Conservation (phyloP, 2,888 invertebrate genomes). For the Orgyia antiqua region DNA sequence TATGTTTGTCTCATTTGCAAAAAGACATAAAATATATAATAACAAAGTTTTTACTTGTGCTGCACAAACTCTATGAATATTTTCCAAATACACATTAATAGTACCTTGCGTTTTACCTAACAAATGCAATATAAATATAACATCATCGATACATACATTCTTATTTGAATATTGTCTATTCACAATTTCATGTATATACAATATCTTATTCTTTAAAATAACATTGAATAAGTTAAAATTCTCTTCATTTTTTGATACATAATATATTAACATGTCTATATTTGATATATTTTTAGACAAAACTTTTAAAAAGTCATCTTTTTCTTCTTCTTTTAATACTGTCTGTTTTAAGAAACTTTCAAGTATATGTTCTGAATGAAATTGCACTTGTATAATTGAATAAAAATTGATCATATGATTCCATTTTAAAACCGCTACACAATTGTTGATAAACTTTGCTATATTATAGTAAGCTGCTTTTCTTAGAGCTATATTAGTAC, state of each 20-base stretch:
- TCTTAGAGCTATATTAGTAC: slow-evolving; percentile 54
- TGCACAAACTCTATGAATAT: slow-evolving; percentile 23
- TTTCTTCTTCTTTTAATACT: slow-evolving; percentile 20
- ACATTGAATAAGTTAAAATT: slow-evolving; percentile 31
- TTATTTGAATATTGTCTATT: slow-evolving; percentile 53
- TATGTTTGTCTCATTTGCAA: slow-evolving; percentile 35
- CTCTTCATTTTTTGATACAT: slow-evolving; percentile 33
- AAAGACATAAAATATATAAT: slow-evolving; percentile 38
- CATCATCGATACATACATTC: slow-evolving; percentile 40
- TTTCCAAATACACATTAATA: slow-evolving; percentile 9
- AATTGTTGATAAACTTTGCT: slow-evolving; percentile 37
- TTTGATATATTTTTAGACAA: slow-evolving; percentile 30
- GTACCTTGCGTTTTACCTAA: slow-evolving; percentile 29
- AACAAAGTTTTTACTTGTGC: slow-evolving; percentile 37
- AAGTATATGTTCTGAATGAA: neutral
- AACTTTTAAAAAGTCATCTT: slow-evolving; percentile 27
- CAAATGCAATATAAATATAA: slow-evolving; percentile 38
- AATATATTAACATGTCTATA: slow-evolving; percentile 43
- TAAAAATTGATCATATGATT: slow-evolving; percentile 37
- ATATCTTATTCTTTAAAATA: slow-evolving; percentile 35
- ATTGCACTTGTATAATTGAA: slow-evolving; percentile 25
- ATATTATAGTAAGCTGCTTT: slow-evolving; percentile 46
- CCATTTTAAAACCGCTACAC: slow-evolving; percentile 38
- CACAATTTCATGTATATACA: slow-evolving; percentile 35
- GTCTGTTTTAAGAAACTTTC: neutral